Base-by-base conservation (phyloP, 2,113 vertebrate species). In the Scytalopus superciliaris region DNA sequence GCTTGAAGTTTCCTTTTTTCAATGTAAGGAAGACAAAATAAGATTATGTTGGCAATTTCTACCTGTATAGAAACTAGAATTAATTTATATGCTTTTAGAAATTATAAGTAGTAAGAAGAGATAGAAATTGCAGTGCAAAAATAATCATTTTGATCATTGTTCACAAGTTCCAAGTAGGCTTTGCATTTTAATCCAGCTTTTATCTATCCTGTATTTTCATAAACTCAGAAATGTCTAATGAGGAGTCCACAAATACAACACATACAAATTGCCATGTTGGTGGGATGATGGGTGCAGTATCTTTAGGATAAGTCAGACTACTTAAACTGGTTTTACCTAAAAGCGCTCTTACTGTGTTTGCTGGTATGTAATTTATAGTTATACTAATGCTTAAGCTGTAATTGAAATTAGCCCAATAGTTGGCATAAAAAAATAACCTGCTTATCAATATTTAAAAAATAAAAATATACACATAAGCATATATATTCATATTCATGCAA, bases 81-180 rank as follows among this genome's bases (percentile, higher is more conserved):
- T 53, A 60, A 69, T 83, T 50, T 72, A 56, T 84, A 17, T 66
- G 27, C 19, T 69, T 1, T 2, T n/a, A 83, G n/a, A 37, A 68
- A 84, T 44, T 80, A 23, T 0, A 68, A 76, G 33, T 40, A 82
- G 18, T 52, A 60, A 19, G 5, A 56, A 37, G 35, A 76, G 88
- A 76, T 62, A 28, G 28, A 83, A 95, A 62, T 40, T 37, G 17
- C 40, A 56, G 14, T 60, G 31, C 19, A 30, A 73, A 86, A 90
- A 75, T 2, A 49, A 63, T 53, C 11, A 28, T 37, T 70, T 44
- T 78, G 6, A 28, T 76, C 7, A 37, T 64, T 0, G 0, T 22
- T 85, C 33, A 6, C 3, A 2, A 84, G 33, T 83, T 85, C 24
- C 16, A 39, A 21, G 13, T 40, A 69, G 35, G 30, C 35, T 89